Conservation (phyloP, 1,140 invertebrate genomes). For the Cataglyphis hispanica region DNA sequence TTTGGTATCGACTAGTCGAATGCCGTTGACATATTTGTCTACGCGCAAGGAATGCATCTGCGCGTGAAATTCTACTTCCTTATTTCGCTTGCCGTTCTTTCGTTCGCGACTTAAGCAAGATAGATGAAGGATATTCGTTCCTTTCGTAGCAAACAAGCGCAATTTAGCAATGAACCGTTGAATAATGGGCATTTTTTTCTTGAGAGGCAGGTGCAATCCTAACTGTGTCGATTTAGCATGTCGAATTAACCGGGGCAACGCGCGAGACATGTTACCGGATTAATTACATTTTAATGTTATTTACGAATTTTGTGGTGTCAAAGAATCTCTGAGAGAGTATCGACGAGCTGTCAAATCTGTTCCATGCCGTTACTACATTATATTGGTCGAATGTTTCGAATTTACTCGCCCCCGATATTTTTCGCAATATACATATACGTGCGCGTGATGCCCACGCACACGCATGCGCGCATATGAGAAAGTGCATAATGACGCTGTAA, state of each 20-base stretch:
- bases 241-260: neutral
- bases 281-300: constrained; percentile 45
- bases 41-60: constrained; percentile 28
- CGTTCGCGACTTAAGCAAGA: neutral
- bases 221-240: neutral
- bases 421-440: neutral
- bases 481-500: neutral
- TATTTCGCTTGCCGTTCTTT: constrained; percentile 9
- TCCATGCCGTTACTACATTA: neutral
- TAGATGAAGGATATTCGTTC: constrained; percentile 44
- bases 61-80: constrained; percentile 44
- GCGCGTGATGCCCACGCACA: neutral
- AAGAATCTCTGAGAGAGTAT: neutral
- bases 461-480: neutral
- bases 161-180: constrained; percentile 36
- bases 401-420: constrained; percentile 34
- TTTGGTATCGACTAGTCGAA: neutral
- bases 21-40: constrained; percentile 44
- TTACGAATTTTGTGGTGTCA: neutral
- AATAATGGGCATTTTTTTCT: constrained; percentile 33
- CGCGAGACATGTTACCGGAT: neutral
- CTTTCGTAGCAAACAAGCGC: constrained; percentile 32
- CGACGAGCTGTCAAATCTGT: constrained; percentile 33
- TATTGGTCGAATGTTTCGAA: neutral
- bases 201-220: constrained; percentile 7